Conservation (phyloP, 1,140 invertebrate species). For the Metopolophium dirhodum region DNA sequence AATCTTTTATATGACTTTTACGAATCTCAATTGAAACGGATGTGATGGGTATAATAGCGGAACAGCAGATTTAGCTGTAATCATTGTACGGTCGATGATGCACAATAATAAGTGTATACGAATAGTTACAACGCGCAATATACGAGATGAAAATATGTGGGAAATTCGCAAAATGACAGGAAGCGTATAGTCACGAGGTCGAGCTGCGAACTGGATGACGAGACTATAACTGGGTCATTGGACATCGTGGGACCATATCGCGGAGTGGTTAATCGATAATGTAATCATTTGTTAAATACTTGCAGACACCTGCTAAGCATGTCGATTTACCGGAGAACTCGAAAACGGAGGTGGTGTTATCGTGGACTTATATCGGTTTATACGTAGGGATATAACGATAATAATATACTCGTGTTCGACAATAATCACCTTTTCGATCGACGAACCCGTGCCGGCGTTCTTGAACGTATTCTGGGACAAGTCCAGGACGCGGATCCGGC, state of each 20-base stretch:
- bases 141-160: not conserved
- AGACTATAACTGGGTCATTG: too few relatives aligned
- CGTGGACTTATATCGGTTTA: too few relatives aligned
- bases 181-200: not conserved
- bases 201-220: not conserved
- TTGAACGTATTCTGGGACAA: not conserved
- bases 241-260: not conserved
- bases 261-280: too few relatives aligned
- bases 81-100: not conserved
- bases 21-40: not conserved
- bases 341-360: too few relatives aligned
- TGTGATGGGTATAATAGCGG: not conserved
- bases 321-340: too few relatives aligned
- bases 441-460: not conserved
- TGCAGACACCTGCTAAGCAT: too few relatives aligned
- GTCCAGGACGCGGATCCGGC: not conserved
- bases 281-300: too few relatives aligned
- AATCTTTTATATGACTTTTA: not conserved
- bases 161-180: not conserved
- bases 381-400: not conserved
- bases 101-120: not conserved
- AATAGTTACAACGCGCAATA: not conserved
- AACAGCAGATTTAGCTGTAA: not conserved
- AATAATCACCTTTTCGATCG: not conserved
- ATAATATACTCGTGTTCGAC: not conserved